Conservation (phyloP, 2,888 invertebrate species). For the Crematogaster levior region DNA sequence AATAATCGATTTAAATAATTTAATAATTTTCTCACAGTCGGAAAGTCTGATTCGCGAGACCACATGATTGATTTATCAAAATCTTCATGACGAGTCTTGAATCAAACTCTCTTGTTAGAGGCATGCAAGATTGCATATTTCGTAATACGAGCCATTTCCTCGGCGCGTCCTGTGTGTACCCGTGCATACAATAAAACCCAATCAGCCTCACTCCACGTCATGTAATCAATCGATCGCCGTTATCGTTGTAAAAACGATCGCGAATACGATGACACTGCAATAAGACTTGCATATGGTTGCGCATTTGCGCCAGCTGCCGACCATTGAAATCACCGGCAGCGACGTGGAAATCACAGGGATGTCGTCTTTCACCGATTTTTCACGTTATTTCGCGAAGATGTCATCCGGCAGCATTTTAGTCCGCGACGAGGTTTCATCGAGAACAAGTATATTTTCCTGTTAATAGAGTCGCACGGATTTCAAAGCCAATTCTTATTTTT, state of each 20-base stretch:
- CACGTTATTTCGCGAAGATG: neutral
- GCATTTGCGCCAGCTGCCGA: slow-evolving; percentile 30
- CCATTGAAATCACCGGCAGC: slow-evolving; percentile 53
- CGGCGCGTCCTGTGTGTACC: neutral
- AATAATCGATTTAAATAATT: too few species aligned
- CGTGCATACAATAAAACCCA: slow-evolving; percentile 12
- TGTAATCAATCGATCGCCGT: slow-evolving; percentile 34
- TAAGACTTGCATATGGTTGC: neutral
- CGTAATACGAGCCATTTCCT: neutral
- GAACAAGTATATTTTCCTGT: neutral
- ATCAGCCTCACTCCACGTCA: neutral
- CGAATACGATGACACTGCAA: slow-evolving; percentile 9
- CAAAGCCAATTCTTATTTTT: neutral
- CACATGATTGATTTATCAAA: neutral
- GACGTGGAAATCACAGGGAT: neutral
- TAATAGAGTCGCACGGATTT: neutral
- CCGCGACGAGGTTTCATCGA: neutral
- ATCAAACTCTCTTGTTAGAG: neutral
- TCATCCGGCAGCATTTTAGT: neutral
- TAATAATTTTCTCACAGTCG: too few species aligned
- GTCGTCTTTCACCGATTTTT: slow-evolving; percentile 14
- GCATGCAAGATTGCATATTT: neutral
- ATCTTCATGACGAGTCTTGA: neutral
- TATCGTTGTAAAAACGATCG: slow-evolving; percentile 39
- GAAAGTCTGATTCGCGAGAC: too few species aligned